These are phyloP conservation scores for Oncorhynchus tshawytscha DNA, from an alignment of 2,113 vertebrate species.

Conservation along the genomic window DNA sequence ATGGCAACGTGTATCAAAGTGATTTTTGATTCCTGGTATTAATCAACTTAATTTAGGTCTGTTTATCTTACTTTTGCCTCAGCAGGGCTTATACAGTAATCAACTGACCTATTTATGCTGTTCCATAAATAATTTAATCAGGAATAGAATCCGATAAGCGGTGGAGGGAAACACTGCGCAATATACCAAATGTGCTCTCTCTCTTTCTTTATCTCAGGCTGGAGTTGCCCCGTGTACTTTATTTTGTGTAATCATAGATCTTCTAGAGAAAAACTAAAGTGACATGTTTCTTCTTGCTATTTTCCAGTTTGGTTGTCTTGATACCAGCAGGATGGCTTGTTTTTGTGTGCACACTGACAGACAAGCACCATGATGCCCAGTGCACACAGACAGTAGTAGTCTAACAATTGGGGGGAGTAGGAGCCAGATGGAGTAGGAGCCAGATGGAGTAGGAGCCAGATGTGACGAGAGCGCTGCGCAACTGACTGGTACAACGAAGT, in stretches of 20 bases:
- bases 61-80: constrained; percentile 44
- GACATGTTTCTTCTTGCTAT: neutral
- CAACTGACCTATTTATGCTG: constrained; percentile 54
- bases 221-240: too few relatives aligned
- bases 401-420: too few relatives aligned
- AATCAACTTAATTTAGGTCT: neutral
- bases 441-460: too few relatives aligned
- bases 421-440: too few relatives aligned
- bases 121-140: constrained; percentile 54
- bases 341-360: too few relatives aligned
- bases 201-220: neutral
- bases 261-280: neutral
- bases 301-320: neutral
- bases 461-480: neutral
- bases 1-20: too few relatives aligned
- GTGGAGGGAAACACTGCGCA: constrained; percentile 28
- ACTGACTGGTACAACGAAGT: neutral
- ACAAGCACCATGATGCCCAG: neutral
- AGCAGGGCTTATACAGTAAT: constrained; percentile 30
- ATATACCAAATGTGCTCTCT: neutral
- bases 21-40: neutral
- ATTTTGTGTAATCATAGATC: too few relatives aligned
- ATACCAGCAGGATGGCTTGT: neutral
- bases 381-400: neutral
- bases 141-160: constrained; percentile 33